Evolutionary conservation across 2,797 vertebrate genomes (phyloP), one percentile per base, ranked within the genome.

Genomic region (Okamejei kenojei): DNA sequence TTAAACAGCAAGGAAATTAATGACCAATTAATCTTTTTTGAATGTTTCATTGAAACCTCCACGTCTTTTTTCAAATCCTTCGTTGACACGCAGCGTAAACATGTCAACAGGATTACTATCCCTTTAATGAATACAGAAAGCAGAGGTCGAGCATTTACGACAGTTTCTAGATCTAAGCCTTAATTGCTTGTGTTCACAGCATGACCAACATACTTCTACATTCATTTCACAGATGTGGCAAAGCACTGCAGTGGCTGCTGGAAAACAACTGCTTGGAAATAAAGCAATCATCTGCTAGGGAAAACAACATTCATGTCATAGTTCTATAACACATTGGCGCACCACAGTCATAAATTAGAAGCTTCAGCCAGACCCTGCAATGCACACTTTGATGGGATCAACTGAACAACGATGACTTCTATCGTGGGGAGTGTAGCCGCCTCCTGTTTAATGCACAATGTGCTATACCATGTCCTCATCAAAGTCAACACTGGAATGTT

Each of bases 141-240:
- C 90, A 76, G 90, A 92, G 71, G 71, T 74, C 26, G 29, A 58
- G 71, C 19, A 76, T 92, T 92, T 92, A 76, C 90, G 54, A n/a
- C 23, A 92, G 73, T 11, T 58, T 92, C 68, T 45, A 73, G 23
- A 74, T 4, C 65, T 71, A 11, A 65, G 68, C 65, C 88, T 92
- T 92, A 45, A 92, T 92, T 92, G 90, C 71, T 92, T 92, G 61
- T 68, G n/a, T 68, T 21, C 84, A 68, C 61, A 88, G n/a, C 84
- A 58, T 76, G 38, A 92, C 38, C 35, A 76, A 58, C 71, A 76
- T 58, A 45, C 35, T 92, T 29, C 45, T 76, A 73, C 35, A 91
- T 38, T 91, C 68, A 92, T 45, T 29, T 92, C 38, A 92, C 71
- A 76, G 23, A 54, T 4, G 23, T 38, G 73, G 23, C 11, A 92